phyloP scores from a whole-genome alignment of 2,113 vertebrate genomes.

The Lucifuga dentata region DNA sequence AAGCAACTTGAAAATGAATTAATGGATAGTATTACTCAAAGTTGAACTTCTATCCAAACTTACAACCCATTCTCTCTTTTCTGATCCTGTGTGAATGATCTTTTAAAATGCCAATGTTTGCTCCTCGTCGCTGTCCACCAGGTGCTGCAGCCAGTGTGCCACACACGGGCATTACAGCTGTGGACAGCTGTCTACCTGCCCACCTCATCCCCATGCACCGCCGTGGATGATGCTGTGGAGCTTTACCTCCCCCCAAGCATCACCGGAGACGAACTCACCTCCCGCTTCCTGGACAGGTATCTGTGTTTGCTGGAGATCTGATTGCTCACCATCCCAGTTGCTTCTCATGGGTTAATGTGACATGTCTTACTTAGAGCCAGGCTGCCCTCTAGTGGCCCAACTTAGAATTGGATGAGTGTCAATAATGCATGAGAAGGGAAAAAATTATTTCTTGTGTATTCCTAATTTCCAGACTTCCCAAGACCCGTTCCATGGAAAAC shows the following conservation, averaged over 20 bases:
- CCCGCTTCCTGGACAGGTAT: conserved; percentile 93
- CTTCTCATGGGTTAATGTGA: neutral
- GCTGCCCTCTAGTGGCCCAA: conserved; percentile 63
- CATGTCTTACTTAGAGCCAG: neutral
- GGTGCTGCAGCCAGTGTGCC: conserved; percentile 98
- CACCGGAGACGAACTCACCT: conserved; percentile 91
- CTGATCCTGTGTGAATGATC: no score
- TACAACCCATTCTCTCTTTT: no score
- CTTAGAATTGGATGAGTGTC: neutral
- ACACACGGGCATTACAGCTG: conserved; percentile 94
- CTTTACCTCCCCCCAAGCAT: conserved; percentile 88
- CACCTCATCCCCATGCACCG: conserved; percentile 92
- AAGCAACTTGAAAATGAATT: conserved; percentile 8
- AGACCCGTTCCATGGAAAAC: conserved; percentile 98
- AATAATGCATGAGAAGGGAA: neutral
- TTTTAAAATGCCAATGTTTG: no score
- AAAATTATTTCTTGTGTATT: neutral
- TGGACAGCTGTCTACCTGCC: conserved; percentile 98
- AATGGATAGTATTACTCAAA: neutral
- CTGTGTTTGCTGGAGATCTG: conserved; percentile 20
- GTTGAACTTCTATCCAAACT: no score
- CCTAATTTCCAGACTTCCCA: conserved; percentile 88
- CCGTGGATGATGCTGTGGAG: conserved; percentile 93
- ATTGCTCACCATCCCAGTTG: neutral
- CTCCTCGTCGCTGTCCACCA: conserved; percentile 64